phyloP scores from a whole-genome alignment of 1,140 invertebrate species.

The Nomia melanderi region DNA sequence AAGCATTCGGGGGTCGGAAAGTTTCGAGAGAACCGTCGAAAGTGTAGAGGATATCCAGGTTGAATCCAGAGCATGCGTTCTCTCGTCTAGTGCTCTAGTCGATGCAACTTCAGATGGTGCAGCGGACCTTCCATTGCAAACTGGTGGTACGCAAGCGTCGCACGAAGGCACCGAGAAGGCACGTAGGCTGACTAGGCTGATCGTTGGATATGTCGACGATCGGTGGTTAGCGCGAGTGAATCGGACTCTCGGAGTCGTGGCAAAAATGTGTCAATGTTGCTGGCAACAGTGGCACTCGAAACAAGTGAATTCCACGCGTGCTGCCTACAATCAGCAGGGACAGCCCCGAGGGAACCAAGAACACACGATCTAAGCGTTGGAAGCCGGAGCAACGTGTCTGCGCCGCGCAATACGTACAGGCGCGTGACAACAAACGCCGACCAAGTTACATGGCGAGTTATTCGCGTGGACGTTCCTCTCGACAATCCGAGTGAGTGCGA shows the following conservation, averaged over 20 bases:
- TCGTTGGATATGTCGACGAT: not conserved
- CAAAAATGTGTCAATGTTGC: conserved; percentile 47
- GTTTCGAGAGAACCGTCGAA: too few relatives aligned
- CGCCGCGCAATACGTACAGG: not conserved
- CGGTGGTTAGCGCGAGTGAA: not conserved
- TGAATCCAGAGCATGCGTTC: conserved; percentile 39
- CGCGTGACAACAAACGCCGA: conserved; percentile 17
- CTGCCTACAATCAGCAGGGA: not conserved
- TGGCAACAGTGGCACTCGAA: conserved; percentile 9
- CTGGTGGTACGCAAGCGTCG: conserved; percentile 35
- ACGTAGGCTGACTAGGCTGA: conserved; percentile 3
- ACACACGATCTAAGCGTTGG: not conserved
- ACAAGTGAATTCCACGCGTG: conserved; percentile 1
- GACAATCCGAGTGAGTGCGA: conserved; percentile 48
- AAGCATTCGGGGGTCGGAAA: too few relatives aligned
- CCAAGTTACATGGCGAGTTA: conserved; percentile 43
- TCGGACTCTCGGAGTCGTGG: not conserved
- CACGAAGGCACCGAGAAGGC: not conserved
- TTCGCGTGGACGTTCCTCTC: conserved; percentile 35
- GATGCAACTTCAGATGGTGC: conserved; percentile 47
- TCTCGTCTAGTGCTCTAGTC: not conserved
- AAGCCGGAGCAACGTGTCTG: not conserved
- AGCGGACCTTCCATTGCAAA: conserved; percentile 38
- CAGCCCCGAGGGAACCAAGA: not conserved
- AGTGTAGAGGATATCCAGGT: not conserved